A percentile compares a stretch with the other conserved stretches of the same genome.
Conservation (phyloP, 2,888 invertebrate genomes). For the Neria commutata region DNA sequence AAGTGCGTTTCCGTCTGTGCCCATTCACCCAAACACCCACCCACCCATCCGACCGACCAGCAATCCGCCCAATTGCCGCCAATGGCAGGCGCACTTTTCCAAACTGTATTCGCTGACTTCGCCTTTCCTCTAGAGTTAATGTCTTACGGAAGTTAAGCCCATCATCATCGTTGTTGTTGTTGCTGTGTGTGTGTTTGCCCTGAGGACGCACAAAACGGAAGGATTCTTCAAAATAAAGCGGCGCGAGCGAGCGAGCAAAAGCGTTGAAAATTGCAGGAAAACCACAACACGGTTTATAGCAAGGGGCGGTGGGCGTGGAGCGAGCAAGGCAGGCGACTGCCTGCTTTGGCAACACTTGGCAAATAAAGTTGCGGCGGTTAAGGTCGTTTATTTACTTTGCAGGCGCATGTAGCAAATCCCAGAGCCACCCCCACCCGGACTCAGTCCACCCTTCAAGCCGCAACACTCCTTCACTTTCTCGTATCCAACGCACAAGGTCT, state of each 20-base stretch:
- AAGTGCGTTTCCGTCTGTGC: constrained; percentile 37
- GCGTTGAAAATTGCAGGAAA: background rate
- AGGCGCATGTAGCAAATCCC: constrained; percentile 21
- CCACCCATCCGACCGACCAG: background rate
- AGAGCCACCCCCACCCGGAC: background rate
- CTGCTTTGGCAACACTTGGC: background rate
- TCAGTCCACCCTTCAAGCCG: background rate
- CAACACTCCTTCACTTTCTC: too few species aligned
- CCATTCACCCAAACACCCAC: constrained; percentile 1
- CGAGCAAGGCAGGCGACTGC: constrained; percentile 22
- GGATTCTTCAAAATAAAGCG: constrained; percentile 30
- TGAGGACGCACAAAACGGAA: constrained; percentile 26
- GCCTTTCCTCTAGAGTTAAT: constrained; percentile 24
- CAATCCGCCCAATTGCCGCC: too few species aligned
- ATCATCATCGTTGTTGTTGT: constrained; percentile 33
- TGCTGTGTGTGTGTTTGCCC: constrained; percentile 2
- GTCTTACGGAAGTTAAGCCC: constrained; percentile 41
- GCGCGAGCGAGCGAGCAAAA: background rate
- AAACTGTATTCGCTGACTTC: constrained; percentile 17
- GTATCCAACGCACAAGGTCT: constrained; percentile 34
- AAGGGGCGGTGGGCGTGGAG: constrained; percentile 27
- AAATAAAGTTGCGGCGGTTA: too few species aligned
- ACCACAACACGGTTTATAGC: background rate
- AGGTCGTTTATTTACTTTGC: too few species aligned
- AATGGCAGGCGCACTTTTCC: background rate